Evolutionary conservation across 2,888 invertebrate species (phyloP).

Genomic region (Iselma pallidipennis): DNA sequence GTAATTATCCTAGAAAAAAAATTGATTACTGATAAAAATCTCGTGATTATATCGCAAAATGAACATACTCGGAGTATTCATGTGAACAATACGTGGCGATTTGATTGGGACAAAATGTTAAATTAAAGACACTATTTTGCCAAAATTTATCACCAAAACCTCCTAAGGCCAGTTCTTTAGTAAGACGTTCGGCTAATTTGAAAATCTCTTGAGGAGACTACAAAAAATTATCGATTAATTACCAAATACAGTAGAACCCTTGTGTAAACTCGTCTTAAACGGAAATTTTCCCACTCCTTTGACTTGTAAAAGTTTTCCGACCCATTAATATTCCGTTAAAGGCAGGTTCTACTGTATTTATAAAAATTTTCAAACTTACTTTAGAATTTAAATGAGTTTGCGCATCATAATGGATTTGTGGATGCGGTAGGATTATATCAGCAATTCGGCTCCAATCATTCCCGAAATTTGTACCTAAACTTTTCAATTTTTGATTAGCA

Average conservation of each 20-base stretch:
- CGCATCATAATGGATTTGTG: conserved; percentile 45
- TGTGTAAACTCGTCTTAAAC: no score
- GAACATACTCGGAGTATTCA: conserved; percentile 53
- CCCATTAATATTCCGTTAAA: no score
- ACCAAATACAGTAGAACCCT: no score
- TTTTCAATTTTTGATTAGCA: background rate
- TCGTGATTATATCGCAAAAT: conserved; percentile 5
- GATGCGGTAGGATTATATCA: conserved; percentile 61
- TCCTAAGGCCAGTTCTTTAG: conserved; percentile 57
- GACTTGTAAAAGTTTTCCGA: no score
- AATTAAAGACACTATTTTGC: conserved; percentile 55
- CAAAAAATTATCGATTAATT: no score
- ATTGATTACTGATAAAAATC: background rate
- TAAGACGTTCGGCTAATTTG: conserved; percentile 57
- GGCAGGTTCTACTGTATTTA: no score
- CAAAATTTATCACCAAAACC: conserved; percentile 57
- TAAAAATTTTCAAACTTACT: conserved; percentile 35
- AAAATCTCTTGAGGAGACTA: conserved; percentile 59
- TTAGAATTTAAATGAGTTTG: conserved; percentile 39
- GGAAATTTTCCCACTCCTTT: no score
- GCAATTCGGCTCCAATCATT: conserved; percentile 64
- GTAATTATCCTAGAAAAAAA: conserved; percentile 46
- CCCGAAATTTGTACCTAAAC: conserved; percentile 61
- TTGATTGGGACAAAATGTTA: conserved; percentile 54
- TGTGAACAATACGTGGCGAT: conserved; percentile 60